Base-by-base conservation (phyloP, 1,140 invertebrate species). In the Heliconius hewitsoni region DNA sequence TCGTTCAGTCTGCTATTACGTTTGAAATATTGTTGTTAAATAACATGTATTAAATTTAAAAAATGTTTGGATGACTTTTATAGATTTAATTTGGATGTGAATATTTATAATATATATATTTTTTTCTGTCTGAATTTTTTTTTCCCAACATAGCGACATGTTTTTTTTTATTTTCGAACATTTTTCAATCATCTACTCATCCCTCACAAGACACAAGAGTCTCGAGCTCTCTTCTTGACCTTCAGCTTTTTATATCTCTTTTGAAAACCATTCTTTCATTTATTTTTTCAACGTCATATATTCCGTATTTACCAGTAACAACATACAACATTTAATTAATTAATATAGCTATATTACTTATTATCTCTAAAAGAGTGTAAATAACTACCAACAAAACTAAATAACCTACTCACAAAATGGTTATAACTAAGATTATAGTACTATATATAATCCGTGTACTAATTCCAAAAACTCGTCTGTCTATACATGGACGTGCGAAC, bases 401-500 rank as follows among this genome's bases (percentile, higher is more conserved):
- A 57, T n/a, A 52, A 52, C 50, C 19, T 19, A n/a, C 8, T 8
- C 1, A 66, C 8, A 66, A 66, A 66, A 66, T 30, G 4, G 19
- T 30, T 66, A 13, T 66, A 66, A 30, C 5, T 66, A 66, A 66
- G 60, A 66, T 66, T 27, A 66, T 27, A 66, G 60, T 66, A 66
- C 60, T 66, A 30, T 66, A 66, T 66, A 30, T 66, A 66, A 75
- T 46, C 57, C 27, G 73, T 27, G 66, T 82, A 46, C 77, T 70
- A 75, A 74, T 75, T 81, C 57, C 57, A 39, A 39, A 73, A 76
- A 81, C 71, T 30, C 16, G 82, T 84, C 76, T 81, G 23, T 60
- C 80, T 78, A 83, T 80, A 75, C 80, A 76, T 80, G 81, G 77
- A 77, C 60, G 34, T 89, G 89, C 85, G 19, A 76, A 83, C 87